phyloP scores from a whole-genome alignment of 1,140 invertebrate genomes.

The Riptortus pedestris region DNA sequence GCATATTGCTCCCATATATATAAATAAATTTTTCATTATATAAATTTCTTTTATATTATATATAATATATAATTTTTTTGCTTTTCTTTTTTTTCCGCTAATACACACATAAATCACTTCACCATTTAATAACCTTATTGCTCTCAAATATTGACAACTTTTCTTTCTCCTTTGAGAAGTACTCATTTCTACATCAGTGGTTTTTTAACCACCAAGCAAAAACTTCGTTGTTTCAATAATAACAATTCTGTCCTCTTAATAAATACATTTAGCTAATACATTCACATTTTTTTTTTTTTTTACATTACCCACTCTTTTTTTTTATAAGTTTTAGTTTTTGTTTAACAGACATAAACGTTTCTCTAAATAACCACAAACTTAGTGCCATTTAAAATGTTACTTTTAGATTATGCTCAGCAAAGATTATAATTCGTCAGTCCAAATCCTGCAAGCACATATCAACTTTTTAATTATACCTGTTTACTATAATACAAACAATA shows the following conservation, averaged over 20 bases:
- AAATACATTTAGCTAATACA: too few species aligned
- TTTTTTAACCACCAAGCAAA: neutral
- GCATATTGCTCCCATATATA: slow-evolving; percentile 16
- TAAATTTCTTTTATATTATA: slow-evolving; percentile 8
- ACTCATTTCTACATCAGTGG: neutral
- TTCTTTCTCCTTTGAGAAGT: slow-evolving; percentile 12
- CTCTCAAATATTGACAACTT: slow-evolving; percentile 17
- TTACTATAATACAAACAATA: too few species aligned
- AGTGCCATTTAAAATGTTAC: too few species aligned
- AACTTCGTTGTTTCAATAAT: slow-evolving; percentile 14
- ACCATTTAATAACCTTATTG: slow-evolving; percentile 14
- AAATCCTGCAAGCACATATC: too few species aligned
- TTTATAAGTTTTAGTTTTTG: too few species aligned
- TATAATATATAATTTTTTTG: slow-evolving; percentile 5
- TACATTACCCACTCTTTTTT: too few species aligned
- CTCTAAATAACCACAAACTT: too few species aligned
- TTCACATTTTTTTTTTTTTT: too few species aligned
- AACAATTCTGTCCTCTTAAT: slow-evolving; percentile 11
- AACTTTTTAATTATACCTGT: too few species aligned
- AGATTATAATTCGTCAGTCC: too few species aligned
- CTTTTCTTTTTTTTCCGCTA: neutral
- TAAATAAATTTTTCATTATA: slow-evolving; percentile 18
- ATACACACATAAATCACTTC: slow-evolving; percentile 9
- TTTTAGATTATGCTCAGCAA: too few species aligned
- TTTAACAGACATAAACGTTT: too few species aligned